Conservation (phyloP, 2,113 vertebrate genomes). For the human region DNA sequence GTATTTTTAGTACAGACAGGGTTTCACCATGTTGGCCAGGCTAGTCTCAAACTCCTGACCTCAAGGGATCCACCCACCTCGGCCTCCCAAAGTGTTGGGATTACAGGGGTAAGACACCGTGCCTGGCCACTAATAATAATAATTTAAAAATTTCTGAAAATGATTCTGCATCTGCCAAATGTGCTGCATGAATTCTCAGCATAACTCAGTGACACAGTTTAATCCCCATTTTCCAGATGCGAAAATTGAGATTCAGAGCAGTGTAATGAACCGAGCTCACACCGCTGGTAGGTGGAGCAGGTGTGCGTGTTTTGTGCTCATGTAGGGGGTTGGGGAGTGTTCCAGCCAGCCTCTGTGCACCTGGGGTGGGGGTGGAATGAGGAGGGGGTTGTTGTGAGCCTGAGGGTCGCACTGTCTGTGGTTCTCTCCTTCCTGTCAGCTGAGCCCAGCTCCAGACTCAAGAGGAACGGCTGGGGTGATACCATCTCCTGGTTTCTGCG, state of each 20-base stretch:
- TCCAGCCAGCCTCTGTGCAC: not conserved
- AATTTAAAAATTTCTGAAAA: no score
- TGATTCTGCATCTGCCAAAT: not conserved
- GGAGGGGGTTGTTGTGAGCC: not conserved
- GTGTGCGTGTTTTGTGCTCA: fast-evolving
- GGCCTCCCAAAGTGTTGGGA: no score
- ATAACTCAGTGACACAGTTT: not conserved
- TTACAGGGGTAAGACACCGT: no score
- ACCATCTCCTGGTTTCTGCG: conserved; percentile 75
- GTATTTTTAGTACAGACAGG: no score
- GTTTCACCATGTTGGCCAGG: no score
- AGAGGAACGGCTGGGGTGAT: not conserved
- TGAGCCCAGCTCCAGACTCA: not conserved
- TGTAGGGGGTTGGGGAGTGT: not conserved
- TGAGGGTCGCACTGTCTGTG: not conserved
- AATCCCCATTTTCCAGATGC: not conserved
- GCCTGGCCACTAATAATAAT: no score
- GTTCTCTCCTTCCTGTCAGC: conserved; percentile 57
- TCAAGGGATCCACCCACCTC: no score
- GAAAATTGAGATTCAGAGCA: not conserved
- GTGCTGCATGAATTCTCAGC: not conserved
- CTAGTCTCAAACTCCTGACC: no score
- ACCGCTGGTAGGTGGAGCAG: not conserved
- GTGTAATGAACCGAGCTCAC: not conserved
- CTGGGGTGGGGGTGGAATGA: not conserved